These are phyloP conservation scores for Norana najaformis DNA, from an alignment of 2,888 invertebrate species.

Conservation along the genomic window DNA sequence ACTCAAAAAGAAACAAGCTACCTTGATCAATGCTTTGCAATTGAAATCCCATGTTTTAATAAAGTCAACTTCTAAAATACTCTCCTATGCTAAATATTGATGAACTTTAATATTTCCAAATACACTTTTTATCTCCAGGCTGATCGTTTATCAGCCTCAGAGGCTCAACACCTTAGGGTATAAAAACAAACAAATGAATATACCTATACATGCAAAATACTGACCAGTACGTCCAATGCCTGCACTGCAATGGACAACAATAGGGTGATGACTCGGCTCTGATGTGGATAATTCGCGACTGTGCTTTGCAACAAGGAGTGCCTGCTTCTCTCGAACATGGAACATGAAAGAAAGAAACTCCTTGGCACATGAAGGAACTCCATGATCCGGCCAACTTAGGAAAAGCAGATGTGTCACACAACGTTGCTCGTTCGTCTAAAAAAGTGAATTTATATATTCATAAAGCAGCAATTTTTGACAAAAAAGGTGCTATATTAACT, in stretches of 20 bases:
- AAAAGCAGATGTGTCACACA: conserved; percentile 92
- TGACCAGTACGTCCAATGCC: conserved; percentile 69
- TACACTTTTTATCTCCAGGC: not conserved
- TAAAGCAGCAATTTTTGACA: not conserved
- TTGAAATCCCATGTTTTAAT: conserved; percentile 2
- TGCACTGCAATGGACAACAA: conserved; percentile 65
- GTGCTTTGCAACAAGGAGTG: conserved; percentile 73
- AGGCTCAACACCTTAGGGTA: too few relatives aligned
- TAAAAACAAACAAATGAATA: not conserved
- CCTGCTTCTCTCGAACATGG: conserved; percentile 74
- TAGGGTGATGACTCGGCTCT: conserved; percentile 81
- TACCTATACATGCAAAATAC: not conserved
- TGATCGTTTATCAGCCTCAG: not conserved
- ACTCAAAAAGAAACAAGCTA: too few relatives aligned
- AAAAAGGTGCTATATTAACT: not conserved
- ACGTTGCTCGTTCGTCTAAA: conserved; percentile 58
- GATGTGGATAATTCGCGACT: conserved; percentile 89
- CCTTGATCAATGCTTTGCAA: not conserved
- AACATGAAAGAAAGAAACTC: conserved; percentile 87
- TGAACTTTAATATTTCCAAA: not conserved
- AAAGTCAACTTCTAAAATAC: not conserved
- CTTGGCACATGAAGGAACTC: conserved; percentile 83
- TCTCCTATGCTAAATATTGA: not conserved
- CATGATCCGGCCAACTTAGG: conserved; percentile 91
- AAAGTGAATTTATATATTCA: not conserved